Conservation (phyloP, 2,888 invertebrate species). For the Tiliacea aurago region DNA sequence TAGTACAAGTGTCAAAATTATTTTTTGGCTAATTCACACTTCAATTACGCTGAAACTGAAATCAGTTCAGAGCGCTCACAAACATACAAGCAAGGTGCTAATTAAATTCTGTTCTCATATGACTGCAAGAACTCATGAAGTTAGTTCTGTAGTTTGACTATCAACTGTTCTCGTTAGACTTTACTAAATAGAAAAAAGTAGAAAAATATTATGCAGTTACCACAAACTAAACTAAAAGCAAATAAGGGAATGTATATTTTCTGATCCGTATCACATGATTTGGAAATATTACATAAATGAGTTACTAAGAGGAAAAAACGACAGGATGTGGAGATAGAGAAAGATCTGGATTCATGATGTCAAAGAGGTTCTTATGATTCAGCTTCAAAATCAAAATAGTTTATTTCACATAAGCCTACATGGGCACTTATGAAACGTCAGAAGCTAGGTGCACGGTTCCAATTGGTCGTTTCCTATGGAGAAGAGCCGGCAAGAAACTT, state of each 20-base stretch:
- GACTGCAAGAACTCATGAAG: slow-evolving; percentile 10
- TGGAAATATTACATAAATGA: background rate
- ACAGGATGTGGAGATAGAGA: background rate
- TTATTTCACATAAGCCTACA: too few relatives aligned
- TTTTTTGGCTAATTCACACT: slow-evolving; percentile 64
- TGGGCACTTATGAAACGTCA: too few relatives aligned
- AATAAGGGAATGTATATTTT: background rate
- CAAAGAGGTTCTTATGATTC: background rate
- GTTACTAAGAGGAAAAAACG: background rate
- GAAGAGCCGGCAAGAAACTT: too few relatives aligned
- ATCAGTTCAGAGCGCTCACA: slow-evolving; percentile 44
- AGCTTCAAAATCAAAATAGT: too few relatives aligned
- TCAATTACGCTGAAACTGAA: slow-evolving; percentile 68
- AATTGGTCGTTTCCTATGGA: too few relatives aligned
- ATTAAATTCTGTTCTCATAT: slow-evolving; percentile 35
- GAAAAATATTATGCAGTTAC: background rate
- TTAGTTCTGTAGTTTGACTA: slow-evolving; percentile 1
- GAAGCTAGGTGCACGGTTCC: too few relatives aligned
- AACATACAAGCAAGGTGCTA: slow-evolving; percentile 40
- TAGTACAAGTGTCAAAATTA: slow-evolving; percentile 79
- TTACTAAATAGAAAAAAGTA: background rate
- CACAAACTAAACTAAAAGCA: background rate
- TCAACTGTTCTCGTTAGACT: background rate
- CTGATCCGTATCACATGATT: background rate
- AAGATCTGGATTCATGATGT: background rate